Conservation (phyloP, 2,888 invertebrate genomes). For the Parascotia fuliginaria region DNA sequence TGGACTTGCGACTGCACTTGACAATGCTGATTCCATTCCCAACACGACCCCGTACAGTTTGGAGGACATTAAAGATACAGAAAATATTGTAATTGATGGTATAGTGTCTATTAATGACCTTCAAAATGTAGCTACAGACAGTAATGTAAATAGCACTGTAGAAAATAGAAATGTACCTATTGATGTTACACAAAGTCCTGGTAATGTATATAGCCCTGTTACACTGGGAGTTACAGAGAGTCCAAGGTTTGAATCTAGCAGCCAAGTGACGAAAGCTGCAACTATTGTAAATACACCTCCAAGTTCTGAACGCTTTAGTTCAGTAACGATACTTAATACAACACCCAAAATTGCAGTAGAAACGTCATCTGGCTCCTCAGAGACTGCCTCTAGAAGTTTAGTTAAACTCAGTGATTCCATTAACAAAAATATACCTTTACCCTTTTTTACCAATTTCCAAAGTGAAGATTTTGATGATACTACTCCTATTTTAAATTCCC, state of each 20-base stretch:
- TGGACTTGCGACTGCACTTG: constrained; percentile 63
- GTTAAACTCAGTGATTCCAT: constrained; percentile 47
- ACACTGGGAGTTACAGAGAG: constrained; percentile 46
- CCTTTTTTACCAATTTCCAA: constrained; percentile 70
- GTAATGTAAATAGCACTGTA: constrained; percentile 70
- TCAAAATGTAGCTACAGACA: constrained; percentile 61
- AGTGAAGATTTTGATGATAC: constrained; percentile 55
- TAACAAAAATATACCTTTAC: constrained; percentile 60
- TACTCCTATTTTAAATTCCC: constrained; percentile 32
- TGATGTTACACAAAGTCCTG: constrained; percentile 43
- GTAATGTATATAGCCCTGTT: constrained; percentile 67
- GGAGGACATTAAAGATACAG: constrained; percentile 80
- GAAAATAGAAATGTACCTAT: constrained; percentile 48
- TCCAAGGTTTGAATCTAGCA: constrained; percentile 53
- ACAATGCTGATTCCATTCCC: constrained; percentile 66
- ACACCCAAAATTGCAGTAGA: constrained; percentile 33
- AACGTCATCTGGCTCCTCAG: constrained; percentile 53
- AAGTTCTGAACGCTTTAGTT: constrained; percentile 21
- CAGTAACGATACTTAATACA: constrained; percentile 23
- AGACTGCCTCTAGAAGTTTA: constrained; percentile 47
- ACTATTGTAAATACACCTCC: constrained; percentile 19
- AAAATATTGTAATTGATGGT: constrained; percentile 63
- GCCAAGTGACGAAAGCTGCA: constrained; percentile 51
- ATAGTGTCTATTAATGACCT: constrained; percentile 58
- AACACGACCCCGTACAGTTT: constrained; percentile 81